Percentiles rank a stretch among this genome's conserved stretches.
phyloP scores from a whole-genome alignment of 2,888 invertebrate species.

The Sepioteuthis lessoniana region DNA sequence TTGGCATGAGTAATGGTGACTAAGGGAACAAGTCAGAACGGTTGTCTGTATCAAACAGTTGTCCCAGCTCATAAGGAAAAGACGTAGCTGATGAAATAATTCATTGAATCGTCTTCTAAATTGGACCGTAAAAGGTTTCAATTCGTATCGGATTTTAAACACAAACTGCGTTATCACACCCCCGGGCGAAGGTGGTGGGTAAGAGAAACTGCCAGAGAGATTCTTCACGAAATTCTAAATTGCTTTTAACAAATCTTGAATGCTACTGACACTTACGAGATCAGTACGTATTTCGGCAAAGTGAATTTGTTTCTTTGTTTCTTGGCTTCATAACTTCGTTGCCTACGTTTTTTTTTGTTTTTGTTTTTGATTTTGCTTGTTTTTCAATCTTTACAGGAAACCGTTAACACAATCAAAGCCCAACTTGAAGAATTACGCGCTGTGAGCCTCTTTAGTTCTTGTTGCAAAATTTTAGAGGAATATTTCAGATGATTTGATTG shows the following conservation, averaged over 20 bases:
- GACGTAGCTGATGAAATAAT: background rate
- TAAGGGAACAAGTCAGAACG: too few relatives aligned
- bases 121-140: background rate
- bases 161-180: background rate
- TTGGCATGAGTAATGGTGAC: background rate
- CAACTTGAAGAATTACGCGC: slow-evolving; percentile 33
- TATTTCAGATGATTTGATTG: background rate
- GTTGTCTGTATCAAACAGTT: background rate
- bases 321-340: background rate
- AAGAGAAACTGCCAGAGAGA: background rate
- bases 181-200: background rate
- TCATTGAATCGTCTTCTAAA: background rate
- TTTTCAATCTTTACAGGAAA: background rate
- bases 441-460: background rate
- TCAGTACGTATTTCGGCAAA: background rate
- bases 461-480: background rate
- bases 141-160: background rate
- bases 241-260: slow-evolving; percentile 1
- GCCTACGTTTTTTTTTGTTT: background rate
- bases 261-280: background rate
- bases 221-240: background rate
- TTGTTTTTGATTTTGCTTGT: background rate
- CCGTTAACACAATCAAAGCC: background rate
- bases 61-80: background rate
- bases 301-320: background rate